These are phyloP conservation scores for Mongoloraphidia duomilia DNA, from an alignment of 2,888 invertebrate species.

Conservation along the genomic window DNA sequence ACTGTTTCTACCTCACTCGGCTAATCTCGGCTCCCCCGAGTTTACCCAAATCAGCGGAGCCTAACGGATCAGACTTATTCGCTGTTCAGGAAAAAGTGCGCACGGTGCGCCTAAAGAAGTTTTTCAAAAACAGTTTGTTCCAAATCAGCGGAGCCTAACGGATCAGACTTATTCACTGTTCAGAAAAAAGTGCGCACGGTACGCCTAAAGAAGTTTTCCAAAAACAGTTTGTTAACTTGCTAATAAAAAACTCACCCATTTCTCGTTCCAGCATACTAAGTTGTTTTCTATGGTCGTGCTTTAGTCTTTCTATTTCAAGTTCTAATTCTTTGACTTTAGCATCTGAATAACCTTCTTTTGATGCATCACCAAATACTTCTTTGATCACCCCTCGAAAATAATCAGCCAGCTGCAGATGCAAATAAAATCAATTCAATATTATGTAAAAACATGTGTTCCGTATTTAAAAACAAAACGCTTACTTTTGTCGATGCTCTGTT, in stretches of 20 bases:
- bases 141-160: no score
- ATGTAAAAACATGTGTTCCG: neutral
- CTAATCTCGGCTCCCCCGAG: no score
- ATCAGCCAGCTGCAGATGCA: slow-evolving; percentile 40
- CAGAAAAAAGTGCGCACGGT: no score
- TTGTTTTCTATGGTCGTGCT: slow-evolving; percentile 61
- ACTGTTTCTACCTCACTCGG: no score
- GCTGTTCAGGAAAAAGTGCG: no score
- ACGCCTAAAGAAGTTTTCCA: no score
- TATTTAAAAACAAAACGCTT: slow-evolving; percentile 4
- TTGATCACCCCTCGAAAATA: slow-evolving; percentile 55
- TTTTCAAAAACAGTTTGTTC: slow-evolving; percentile 7
- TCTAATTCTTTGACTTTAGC: slow-evolving; percentile 45
- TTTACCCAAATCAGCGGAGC: no score
- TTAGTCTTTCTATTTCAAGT: slow-evolving; percentile 53
- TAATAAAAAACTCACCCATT: slow-evolving; percentile 25
- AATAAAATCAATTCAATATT: neutral
- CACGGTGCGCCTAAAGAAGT: no score
- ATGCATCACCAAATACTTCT: slow-evolving; percentile 49
- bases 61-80: no score
- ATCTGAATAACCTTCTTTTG: slow-evolving; percentile 36
- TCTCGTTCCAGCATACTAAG: slow-evolving; percentile 48
- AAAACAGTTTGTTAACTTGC: slow-evolving; percentile 22
- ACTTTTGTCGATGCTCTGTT: slow-evolving; percentile 47
- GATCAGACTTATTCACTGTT: no score